Conservation (phyloP, 2,888 invertebrate genomes). For the Tenthredo distinguenda region DNA sequence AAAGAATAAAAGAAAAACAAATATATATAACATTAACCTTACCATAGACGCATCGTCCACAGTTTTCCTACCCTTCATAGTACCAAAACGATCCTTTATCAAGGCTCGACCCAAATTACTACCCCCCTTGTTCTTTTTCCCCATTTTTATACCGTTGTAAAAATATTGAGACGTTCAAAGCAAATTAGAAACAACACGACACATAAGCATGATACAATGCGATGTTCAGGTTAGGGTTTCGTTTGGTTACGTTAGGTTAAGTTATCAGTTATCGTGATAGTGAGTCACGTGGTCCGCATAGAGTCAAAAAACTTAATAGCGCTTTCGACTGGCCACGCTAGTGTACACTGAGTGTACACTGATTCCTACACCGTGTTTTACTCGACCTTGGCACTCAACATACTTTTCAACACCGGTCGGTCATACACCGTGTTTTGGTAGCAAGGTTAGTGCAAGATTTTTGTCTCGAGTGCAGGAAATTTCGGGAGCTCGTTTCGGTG, state of each 20-base stretch:
- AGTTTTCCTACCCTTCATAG: constrained; percentile 82
- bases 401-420: too few relatives aligned
- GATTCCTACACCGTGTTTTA: too few relatives aligned
- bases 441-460: too few relatives aligned
- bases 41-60: constrained; percentile 89
- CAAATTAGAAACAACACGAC: neutral
- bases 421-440: too few relatives aligned
- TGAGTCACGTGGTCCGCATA: neutral
- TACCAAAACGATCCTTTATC: constrained; percentile 88
- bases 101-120: constrained; percentile 83
- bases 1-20: constrained; percentile 40
- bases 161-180: neutral
- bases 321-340: too few relatives aligned
- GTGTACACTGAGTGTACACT: too few relatives aligned
- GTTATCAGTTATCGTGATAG: neutral
- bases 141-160: constrained; percentile 80
- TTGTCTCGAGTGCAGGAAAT: too few relatives aligned
- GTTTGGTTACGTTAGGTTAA: neutral
- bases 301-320: neutral
- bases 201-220: constrained; percentile 13
- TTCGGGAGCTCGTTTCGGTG: too few relatives aligned
- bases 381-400: too few relatives aligned
- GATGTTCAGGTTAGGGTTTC: neutral
- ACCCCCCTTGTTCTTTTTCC: constrained; percentile 85
- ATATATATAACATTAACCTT: constrained; percentile 62